Base-by-base conservation (phyloP, 2,888 invertebrate species). In the Trilocha varians region DNA sequence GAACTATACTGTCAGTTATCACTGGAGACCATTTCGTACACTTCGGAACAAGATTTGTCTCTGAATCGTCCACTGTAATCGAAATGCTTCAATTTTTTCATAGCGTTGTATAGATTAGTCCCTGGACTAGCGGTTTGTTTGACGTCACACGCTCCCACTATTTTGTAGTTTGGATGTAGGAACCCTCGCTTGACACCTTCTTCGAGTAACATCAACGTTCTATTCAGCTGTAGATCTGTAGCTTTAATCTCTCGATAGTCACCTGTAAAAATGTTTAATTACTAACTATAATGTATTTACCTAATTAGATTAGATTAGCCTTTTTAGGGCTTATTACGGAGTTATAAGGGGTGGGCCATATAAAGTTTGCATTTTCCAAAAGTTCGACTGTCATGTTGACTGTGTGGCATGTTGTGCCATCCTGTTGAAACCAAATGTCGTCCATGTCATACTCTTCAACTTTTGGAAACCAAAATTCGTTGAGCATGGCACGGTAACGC, bases 81-180 rank as follows among this genome's bases (percentile, higher is more conserved):
- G 11, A 25, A 25, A 25, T 25, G 25, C 5, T 25, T 25, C 25
- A 25, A 25, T 25, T 25, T 25, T 25, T 25, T 25, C 11, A 25
- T 9, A 11, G 25, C 25, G 11, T 25, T 25, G 11, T 25, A 25
- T 11, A 25, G 25, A 2, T 25, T 25, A 11, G 11, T 25, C 11
- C 25, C 25, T 2, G 25, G 25, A 25, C 25, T 25, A 11, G 4
- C 25, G 6, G 25, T 25, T 25, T 25, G 8, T 3, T 11, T 6
- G 5, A 25, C 11, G 11, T 25, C 25, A 5, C 25, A 25, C 1
- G 35, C 43, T 3, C 43, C 46, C 5, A 45, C 41, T 2, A 50
- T 38, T n/a, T 39, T 38, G 38, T 46, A 50, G 36, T 50, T 36
- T n/a, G 43, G 42, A n/a, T 46, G 36, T 13, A 50, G 38, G 32